These are phyloP conservation scores for Ganaspis sp. DNA, from an alignment of 1,140 invertebrate genomes.

Conservation along the genomic window DNA sequence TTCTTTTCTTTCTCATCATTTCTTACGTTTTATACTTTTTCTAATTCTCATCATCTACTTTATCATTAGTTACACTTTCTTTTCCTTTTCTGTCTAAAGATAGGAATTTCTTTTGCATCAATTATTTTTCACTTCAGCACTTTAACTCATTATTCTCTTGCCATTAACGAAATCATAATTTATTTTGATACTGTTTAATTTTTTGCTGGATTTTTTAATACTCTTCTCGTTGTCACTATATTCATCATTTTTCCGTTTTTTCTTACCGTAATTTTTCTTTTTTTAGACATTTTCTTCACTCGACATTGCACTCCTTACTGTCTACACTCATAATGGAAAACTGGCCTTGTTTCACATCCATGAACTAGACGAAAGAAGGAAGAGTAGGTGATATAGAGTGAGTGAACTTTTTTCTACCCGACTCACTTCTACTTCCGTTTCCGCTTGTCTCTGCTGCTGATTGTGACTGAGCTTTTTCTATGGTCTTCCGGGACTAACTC, in stretches of 20 bases:
- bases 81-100: too few species aligned
- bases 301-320: conserved; percentile 37
- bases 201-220: too few species aligned
- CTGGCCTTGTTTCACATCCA: conserved; percentile 31
- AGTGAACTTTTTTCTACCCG: not conserved
- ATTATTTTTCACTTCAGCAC: too few species aligned
- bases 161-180: too few species aligned
- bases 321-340: conserved; percentile 41
- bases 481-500: not conserved
- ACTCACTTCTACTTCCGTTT: conserved; percentile 12
- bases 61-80: too few species aligned
- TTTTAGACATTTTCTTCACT: conserved; percentile 35
- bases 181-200: too few species aligned
- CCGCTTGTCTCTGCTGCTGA: conserved; percentile 1
- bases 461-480: conserved; percentile 25
- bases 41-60: not conserved
- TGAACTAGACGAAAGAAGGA: not conserved
- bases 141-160: too few species aligned
- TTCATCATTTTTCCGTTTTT: too few species aligned
- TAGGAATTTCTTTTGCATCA: too few species aligned
- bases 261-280: conserved; percentile 32
- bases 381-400: not conserved
- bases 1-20: conserved; percentile 32
- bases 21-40: conserved; percentile 41
- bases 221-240: too few species aligned